A percentile compares a stretch with the other conserved stretches of the same genome.
phyloP scores from a whole-genome alignment of 2,888 invertebrate genomes.

The Anthoptus insignis region DNA sequence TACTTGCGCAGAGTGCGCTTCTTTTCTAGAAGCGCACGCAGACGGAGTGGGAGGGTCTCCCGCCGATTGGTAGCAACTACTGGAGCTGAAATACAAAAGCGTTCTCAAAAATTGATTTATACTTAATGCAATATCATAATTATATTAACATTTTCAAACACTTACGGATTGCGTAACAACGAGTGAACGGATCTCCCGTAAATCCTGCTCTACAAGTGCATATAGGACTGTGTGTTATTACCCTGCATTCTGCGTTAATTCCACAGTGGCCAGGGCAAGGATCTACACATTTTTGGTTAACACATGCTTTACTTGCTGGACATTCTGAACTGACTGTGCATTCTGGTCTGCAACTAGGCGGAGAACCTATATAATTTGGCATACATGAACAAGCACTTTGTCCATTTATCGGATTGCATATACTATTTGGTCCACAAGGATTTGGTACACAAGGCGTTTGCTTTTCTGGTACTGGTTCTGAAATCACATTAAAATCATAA shows the following conservation, averaged over 20 bases:
- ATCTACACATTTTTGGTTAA: constrained; percentile 92
- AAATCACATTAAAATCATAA: no score
- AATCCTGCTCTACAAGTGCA: constrained; percentile 89
- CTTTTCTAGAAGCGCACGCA: no score
- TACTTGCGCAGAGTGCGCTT: no score
- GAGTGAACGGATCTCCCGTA: constrained; percentile 90
- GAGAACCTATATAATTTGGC: constrained; percentile 90
- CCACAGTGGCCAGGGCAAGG: constrained; percentile 93
- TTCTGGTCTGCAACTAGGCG: constrained; percentile 93
- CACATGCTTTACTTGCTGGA: constrained; percentile 90
- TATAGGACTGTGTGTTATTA: constrained; percentile 93
- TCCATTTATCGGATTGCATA: constrained; percentile 90
- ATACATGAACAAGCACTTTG: constrained; percentile 93
- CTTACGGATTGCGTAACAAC: constrained; percentile 87
- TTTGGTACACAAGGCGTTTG: constrained; percentile 89
- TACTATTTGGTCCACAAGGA: constrained; percentile 92
- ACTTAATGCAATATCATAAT: not conserved
- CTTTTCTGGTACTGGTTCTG: constrained; percentile 70
- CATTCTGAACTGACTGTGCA: constrained; percentile 94
- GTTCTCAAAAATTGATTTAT: not conserved
- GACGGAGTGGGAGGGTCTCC: no score
- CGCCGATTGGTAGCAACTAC: no score
- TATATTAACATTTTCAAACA: constrained; percentile 33
- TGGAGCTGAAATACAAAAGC: constrained; percentile 60
- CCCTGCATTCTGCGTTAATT: constrained; percentile 89